Evolutionary conservation across 2,113 vertebrate genomes (phyloP), one percentile per base, ranked within the genome.

Genomic region (Phalacrocorax aristotelis): DNA sequence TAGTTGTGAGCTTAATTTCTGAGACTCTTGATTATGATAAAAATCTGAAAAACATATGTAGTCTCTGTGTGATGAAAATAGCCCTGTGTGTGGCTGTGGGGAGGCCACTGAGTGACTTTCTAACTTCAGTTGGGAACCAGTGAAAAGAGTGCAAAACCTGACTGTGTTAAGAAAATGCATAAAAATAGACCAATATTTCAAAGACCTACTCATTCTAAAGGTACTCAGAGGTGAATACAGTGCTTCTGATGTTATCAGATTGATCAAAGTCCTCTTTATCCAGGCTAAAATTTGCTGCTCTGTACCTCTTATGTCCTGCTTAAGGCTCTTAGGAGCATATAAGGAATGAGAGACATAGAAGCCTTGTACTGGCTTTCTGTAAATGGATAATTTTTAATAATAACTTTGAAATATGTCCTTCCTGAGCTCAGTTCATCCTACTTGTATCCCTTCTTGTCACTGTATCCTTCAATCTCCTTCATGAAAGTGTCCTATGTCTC

Each of bases 391-490:
- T 84, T 95, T 83, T 92, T 61, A 87, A 72, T 80, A 91, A 71
- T 60, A 84, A 11, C 49, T 68, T 83, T 90, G 65, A 96, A 86
- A 91, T 80, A 90, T 51, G 26, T 74, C n/a, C 46, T 94, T 91
- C 22, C 36, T 77, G 81, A 93, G 48, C 51, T 90, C 49, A 77
- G 20, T 82, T 96, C 77, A 93, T 93, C 84, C 51, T 77, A 7
- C 60, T 86, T 74, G 70, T 70, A 60, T 89, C 48, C 51, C 57
- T 87, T 70, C 64, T 82, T 96, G 62, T 91, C 87, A 36, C n/a
- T 68, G 29, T 93, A 96, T 84, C 89, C 93, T 97, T 97, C 96
- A 87, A 84, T 87, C 71, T 96, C 95, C 93, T 97, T 96, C 69
- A 71, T 61, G 79, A 82, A 95, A 89, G 6, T 66, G 46, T 83